Percentiles rank a stretch among this genome's conserved stretches.
These are phyloP conservation scores for Leptopilina boulardi DNA, from an alignment of 1,140 invertebrate species.

Conservation along the genomic window DNA sequence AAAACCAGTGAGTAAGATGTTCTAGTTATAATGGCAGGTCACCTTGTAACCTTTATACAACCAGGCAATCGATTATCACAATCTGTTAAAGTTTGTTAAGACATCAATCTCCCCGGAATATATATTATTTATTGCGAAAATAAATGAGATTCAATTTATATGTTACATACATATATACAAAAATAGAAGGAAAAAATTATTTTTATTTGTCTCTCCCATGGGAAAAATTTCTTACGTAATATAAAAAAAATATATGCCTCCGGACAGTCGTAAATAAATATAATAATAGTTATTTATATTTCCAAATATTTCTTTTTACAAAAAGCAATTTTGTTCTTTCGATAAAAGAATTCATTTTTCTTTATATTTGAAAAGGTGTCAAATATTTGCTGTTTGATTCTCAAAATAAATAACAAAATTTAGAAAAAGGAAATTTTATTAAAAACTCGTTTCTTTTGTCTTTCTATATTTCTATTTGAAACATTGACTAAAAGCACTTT, in stretches of 20 bases:
- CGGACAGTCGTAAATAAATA: no score
- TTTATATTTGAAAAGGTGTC: neutral
- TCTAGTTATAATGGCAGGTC: neutral
- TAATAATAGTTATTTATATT: no score
- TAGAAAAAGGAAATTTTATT: neutral
- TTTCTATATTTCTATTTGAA: neutral
- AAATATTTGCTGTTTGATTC: slow-evolving; percentile 5
- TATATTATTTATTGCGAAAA: neutral
- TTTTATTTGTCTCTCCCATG: no score
- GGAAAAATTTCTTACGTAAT: no score
- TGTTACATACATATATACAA: no score
- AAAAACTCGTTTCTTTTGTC: neutral
- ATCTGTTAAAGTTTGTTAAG: neutral
- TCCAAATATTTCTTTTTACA: no score
- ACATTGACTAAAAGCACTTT: neutral
- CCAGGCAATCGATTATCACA: neutral
- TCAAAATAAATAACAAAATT: no score
- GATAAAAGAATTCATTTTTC: neutral
- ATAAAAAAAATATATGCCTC: no score
- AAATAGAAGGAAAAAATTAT: no score
- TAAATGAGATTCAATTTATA: no score
- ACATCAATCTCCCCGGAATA: neutral
- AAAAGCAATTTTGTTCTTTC: neutral
- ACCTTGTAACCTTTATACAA: slow-evolving; percentile 16
- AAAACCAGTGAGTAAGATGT: slow-evolving; percentile 1